These are phyloP conservation scores for Pavo muticus DNA, from an alignment of 2,113 vertebrate genomes.

Conservation along the genomic window DNA sequence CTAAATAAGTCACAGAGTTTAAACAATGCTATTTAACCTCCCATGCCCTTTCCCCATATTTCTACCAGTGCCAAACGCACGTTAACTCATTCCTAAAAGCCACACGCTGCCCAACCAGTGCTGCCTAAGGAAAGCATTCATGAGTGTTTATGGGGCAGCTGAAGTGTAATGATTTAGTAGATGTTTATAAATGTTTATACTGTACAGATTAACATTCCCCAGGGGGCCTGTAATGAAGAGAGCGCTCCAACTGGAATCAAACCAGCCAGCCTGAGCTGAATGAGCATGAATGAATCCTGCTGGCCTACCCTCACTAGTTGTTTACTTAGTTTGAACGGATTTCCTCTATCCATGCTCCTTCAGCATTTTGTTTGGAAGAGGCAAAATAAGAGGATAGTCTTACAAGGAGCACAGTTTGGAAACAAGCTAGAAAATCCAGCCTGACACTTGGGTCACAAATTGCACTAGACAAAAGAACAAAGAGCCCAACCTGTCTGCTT, in stretches of 20 bases:
- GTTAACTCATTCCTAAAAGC: slow-evolving; percentile 62
- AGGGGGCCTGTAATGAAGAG: slow-evolving; percentile 76
- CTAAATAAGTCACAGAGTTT: slow-evolving; percentile 18
- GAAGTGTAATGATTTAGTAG: slow-evolving; percentile 80
- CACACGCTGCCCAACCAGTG: slow-evolving; percentile 38
- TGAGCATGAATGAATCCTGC: slow-evolving; percentile 74
- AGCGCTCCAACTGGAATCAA: slow-evolving; percentile 75
- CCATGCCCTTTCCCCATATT: slow-evolving; percentile 37
- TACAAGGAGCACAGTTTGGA: slow-evolving; percentile 7
- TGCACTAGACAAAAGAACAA: slow-evolving; percentile 51
- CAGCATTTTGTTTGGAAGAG: slow-evolving; percentile 50
- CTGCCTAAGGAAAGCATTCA: slow-evolving; percentile 73
- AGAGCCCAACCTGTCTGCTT: slow-evolving; percentile 10
- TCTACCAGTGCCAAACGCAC: slow-evolving; percentile 42
- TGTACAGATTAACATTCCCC: slow-evolving; percentile 79
- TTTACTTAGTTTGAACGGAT: slow-evolving; percentile 70
- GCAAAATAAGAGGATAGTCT: neutral
- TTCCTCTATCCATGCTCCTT: slow-evolving; percentile 63
- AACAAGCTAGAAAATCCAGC: slow-evolving; percentile 23
- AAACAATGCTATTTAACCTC: slow-evolving; percentile 67
- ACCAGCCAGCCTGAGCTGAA: slow-evolving; percentile 71
- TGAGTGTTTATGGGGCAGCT: slow-evolving; percentile 79
- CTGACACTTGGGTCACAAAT: slow-evolving; percentile 6
- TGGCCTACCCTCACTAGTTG: slow-evolving; percentile 61
- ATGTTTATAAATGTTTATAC: slow-evolving; percentile 81